Evolutionary conservation across 2,888 invertebrate genomes (phyloP), one percentile per base, ranked within the genome.

Genomic region (Volucella inflata): DNA sequence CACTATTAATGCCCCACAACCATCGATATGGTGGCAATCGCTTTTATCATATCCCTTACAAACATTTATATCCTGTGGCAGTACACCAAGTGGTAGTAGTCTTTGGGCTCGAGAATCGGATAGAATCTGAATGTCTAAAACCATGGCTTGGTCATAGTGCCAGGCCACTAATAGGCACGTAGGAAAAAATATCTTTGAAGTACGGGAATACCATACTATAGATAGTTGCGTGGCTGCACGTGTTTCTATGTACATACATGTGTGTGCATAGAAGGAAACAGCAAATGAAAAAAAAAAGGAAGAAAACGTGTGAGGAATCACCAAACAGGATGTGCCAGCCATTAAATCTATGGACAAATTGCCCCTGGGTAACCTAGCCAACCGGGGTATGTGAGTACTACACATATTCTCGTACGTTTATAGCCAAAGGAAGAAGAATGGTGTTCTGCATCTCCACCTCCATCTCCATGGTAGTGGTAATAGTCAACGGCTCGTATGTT

Each of bases 321-420:
- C 55, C 85, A 85, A 85, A 72, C 85, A 85, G 85, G 81, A 85
- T 85, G 76, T 85, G 81, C 81, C 71, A 72, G 60, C 85, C 85
- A 85, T 85, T 85, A 85, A 81, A 85, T 77, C 85, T 81, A 85
- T 85, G 72, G 81, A 85, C 85, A 85, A 85, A 85, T 85, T 85
- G 85, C 85, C 81, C 75, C 72, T 46, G 76, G 81, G 72, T 72
- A 76, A 64, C 71, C 67, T 53, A 67, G 68, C 71, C 51, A 72
- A 71, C 44, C 30, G 40, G 21, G 44, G 44, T 16, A 21, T 21
- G 4, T 21, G 67, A 44, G n/a, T n/a, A 40, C 12, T 50, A 42
- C 16, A 17, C 51, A 71, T 42, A 46, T 44, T 53, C 59, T n/a
- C 40, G 30, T 53, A 74, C 16, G 12, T 11, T 38, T 30, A 55